Base-by-base conservation (phyloP, 2,113 vertebrate genomes). In the Ardeotis arabs region DNA sequence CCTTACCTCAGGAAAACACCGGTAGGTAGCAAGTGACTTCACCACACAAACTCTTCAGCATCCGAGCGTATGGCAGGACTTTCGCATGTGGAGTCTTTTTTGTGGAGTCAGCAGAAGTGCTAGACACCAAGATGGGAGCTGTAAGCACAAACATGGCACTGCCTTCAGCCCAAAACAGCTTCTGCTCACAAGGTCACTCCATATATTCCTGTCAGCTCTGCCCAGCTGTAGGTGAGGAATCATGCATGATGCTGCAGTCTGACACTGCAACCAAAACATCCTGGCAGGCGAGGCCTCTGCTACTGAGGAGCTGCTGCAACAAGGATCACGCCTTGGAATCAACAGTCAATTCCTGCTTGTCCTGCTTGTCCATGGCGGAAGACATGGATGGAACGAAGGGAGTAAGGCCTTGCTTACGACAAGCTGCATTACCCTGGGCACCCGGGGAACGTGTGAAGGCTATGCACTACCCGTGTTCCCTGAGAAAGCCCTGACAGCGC, bases 391-490 rank as follows among this genome's bases (percentile, higher is more conserved):
- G 28, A 31, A 72, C 25, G 50, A 77, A 70, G 25, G 64, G 31
- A 70, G 35, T 27, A 63, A 50, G 6, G 35, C 44, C 50, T 37
- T n/a, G 50, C 44, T 84, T 31, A 49, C 9, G 23, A 25, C 31
- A 31, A 66, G 29, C 35, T 84, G 33, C 19, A 44, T 68, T 21
- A 50, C 33, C 13, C 47, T 5, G 10, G 27, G 50, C 37, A 59
- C 12, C 37, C 4, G 2, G 33, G 41, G 12, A 59, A 55, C 18
- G 73, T 52, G 47, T 28, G 37, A 33, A 67, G 31, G 20, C 31
- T 7, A 35, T 2, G 1, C 31, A 4, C 39, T 29, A 35, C 29
- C 20, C 4, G 0, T 3, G 10, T 21, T 29, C 44, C 56, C 64
- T 3, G 7, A 41, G 55, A 44, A 45, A 64, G 15, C 37, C 37